A percentile compares a stretch with the other conserved stretches of the same genome.
Conservation (phyloP, 2,888 invertebrate genomes). For the Tipula vernalis region DNA sequence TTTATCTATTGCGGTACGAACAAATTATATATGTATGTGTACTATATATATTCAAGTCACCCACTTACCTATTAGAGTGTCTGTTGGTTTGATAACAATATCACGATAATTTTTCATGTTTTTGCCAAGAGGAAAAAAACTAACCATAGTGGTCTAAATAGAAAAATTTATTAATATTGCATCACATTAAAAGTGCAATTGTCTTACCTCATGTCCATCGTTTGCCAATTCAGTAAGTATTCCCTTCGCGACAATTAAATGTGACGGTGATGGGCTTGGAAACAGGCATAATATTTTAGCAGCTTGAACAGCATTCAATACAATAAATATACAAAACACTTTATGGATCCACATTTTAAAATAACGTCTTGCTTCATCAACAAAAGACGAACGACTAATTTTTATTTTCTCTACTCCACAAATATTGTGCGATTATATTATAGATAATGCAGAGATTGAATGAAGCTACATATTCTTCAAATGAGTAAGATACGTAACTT, state of each 20-base stretch:
- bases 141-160: neutral
- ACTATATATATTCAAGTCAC: no score
- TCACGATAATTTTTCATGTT: neutral
- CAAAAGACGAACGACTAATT: neutral
- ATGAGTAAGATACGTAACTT: no score
- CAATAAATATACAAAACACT: neutral
- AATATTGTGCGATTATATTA: no score
- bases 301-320: conserved; percentile 16
- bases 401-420: neutral
- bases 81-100: neutral
- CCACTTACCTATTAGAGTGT: neutral
- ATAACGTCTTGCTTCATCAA: no score
- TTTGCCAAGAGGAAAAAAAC: neutral
- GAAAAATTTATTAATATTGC: neutral
- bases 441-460: no score
- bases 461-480: no score
- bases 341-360: neutral
- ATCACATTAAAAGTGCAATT: neutral
- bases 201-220: neutral
- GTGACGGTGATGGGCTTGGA: neutral
- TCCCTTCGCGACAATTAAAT: neutral
- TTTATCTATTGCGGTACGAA: no score
- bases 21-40: no score
- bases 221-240: neutral
- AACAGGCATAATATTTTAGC: neutral